These are phyloP conservation scores for Trissolcus basalis DNA, from an alignment of 1,140 invertebrate species.

Conservation along the genomic window DNA sequence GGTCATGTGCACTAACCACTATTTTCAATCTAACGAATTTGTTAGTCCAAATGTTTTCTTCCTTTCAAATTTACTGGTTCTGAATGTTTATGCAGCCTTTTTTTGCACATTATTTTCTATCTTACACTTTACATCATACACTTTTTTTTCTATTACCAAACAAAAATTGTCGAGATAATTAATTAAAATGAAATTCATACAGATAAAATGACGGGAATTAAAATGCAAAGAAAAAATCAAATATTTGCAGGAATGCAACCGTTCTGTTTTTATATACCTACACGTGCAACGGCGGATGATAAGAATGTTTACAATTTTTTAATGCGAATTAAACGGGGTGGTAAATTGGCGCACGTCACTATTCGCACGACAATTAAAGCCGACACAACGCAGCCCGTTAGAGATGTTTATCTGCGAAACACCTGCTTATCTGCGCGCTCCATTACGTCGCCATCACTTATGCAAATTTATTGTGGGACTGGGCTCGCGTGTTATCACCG, in stretches of 20 bases:
- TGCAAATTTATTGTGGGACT: conserved; percentile 39
- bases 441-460: conserved; percentile 38
- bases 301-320: not conserved
- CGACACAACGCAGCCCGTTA: conserved; percentile 8
- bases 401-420: conserved; percentile 37
- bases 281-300: not conserved
- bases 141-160: no score
- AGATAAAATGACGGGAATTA: no score
- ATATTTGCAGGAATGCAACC: no score
- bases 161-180: no score
- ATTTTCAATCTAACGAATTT: conserved; percentile 39
- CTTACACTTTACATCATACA: no score
- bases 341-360: conserved; percentile 9
- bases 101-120: no score
- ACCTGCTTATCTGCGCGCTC: conserved; percentile 37
- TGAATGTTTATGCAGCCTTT: no score
- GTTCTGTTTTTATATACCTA: no score
- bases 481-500: conserved; percentile 16
- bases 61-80: no score
- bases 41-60: not conserved
- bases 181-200: no score
- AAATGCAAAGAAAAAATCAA: no score
- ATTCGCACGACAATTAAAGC: conserved; percentile 17
- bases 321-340: not conserved
- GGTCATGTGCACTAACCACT: conserved; percentile 57